Percentiles rank a stretch among this genome's conserved stretches.
phyloP scores from a whole-genome alignment of 1,140 invertebrate species.

The Nephila pilipes region DNA sequence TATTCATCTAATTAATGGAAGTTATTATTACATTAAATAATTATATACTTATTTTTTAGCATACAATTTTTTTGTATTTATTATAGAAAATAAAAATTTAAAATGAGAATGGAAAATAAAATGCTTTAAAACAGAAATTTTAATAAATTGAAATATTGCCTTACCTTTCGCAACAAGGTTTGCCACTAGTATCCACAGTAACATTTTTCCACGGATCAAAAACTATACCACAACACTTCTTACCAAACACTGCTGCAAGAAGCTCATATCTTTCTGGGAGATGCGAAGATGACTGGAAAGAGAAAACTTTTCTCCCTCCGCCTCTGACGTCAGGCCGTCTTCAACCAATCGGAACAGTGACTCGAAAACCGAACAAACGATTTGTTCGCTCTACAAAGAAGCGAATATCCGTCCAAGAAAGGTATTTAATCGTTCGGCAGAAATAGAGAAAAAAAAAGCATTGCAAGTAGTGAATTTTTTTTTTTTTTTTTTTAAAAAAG shows the following conservation, averaged over 20 bases:
- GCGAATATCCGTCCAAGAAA: slow-evolving; percentile 16
- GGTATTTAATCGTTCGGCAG: slow-evolving; percentile 30
- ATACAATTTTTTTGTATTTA: too few relatives aligned
- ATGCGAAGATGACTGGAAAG: slow-evolving; percentile 30
- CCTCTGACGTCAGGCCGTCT: slow-evolving; percentile 40
- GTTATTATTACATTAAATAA: too few relatives aligned
- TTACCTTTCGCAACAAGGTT: slow-evolving; percentile 53
- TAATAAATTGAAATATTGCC: not conserved
- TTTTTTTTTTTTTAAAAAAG: not conserved
- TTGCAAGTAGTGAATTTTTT: not conserved
- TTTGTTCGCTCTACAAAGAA: slow-evolving; percentile 42
- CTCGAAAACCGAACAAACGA: slow-evolving; percentile 22
- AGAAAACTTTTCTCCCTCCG: slow-evolving; percentile 60
- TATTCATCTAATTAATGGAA: too few relatives aligned
- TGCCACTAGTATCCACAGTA: slow-evolving; percentile 57
- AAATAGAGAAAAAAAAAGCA: not conserved
- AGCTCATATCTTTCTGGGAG: slow-evolving; percentile 50
- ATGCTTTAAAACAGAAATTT: not conserved
- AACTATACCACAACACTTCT: slow-evolving; percentile 15
- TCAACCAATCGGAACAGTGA: slow-evolving; percentile 32
- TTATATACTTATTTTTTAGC: too few relatives aligned
- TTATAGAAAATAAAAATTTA: too few relatives aligned
- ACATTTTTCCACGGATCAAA: slow-evolving; percentile 60
- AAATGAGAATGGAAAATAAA: too few relatives aligned
- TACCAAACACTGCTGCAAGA: slow-evolving; percentile 52